These are phyloP conservation scores for Hypomecis atomaria DNA, from an alignment of 2,888 invertebrate genomes.

Conservation along the genomic window DNA sequence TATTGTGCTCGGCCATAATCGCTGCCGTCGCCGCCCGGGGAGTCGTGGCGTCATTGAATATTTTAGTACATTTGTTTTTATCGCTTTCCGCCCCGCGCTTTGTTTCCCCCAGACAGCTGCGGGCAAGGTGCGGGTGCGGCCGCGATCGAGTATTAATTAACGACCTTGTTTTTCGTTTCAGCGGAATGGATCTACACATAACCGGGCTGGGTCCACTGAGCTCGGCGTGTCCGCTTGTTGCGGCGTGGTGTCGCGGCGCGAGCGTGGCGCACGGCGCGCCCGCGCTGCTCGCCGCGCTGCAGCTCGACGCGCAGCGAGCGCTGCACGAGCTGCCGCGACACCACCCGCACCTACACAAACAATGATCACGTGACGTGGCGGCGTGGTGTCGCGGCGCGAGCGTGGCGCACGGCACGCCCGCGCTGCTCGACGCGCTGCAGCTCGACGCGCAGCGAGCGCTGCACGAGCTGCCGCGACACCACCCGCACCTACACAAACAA, in stretches of 20 bases:
- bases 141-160: no score
- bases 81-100: no score
- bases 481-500: constrained; percentile 58
- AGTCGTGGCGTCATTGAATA: no score
- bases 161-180: constrained; percentile 37
- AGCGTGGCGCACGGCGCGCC: constrained; percentile 65
- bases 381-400: constrained; percentile 27
- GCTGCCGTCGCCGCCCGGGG: no score
- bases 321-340: constrained; percentile 70
- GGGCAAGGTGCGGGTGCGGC: no score
- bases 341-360: constrained; percentile 57
- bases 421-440: constrained; percentile 61
- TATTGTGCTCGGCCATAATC: no score
- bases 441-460: constrained; percentile 68
- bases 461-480: constrained; percentile 67
- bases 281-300: constrained; percentile 62
- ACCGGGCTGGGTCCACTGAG: constrained; percentile 75
- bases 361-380: constrained; percentile 42
- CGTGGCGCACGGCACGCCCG: constrained; percentile 66
- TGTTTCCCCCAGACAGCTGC: no score
- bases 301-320: constrained; percentile 65
- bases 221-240: constrained; percentile 50
- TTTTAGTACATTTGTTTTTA: no score
- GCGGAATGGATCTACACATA: constrained; percentile 76
- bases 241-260: constrained; percentile 57